Evolutionary conservation across 1,140 invertebrate species (phyloP), one percentile per base, ranked within the genome.

Genomic region (Zophobas morio): DNA sequence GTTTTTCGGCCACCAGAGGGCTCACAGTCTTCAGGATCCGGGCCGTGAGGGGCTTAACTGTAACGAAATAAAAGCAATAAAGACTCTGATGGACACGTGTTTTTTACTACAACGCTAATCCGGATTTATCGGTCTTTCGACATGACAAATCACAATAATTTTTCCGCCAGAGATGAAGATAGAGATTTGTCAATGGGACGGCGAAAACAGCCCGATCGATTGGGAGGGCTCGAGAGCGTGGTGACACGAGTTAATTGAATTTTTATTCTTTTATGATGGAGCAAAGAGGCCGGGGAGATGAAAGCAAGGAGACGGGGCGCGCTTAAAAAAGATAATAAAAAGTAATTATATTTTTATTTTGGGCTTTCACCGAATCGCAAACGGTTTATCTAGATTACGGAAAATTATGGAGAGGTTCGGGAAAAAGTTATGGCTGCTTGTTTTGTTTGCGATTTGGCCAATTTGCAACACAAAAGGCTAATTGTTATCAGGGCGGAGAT

Each of bases 21-120:
- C 82, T 86, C 72, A 89, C 87, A 6, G 89, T 90, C 80, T 92
- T 92, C 78, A 90, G 88, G 81, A 96, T 95, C 74, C 89, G 89
- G 70, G 94, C 93, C 49, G 92, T 93, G 71, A 96, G 85, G 6
- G 95, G 95, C 86, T 93, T 93, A 82, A 96, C 95, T 96, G 88
- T 0, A 86, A 86, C 51, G 49, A 74, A 72, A 72, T 8, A 51
- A 72, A 66, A 66, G 37, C 39, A 32, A 66, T 66, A 39, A 66
- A 39, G 33, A 3, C 33, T 42, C 33, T n/a, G 60, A 40, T 40
- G 2, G n/a, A 66, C 39, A 42, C 37, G 42, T 66, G 37, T 32
- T 66, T 66, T 66, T 66, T 66, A 66, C 42, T 66, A 37, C 60
- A 32, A 33, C 37, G 42, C 42, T 66, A 66, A 66, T 40, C 60